phyloP scores from a whole-genome alignment of 2,888 invertebrate genomes.

The Fragum sueziense region DNA sequence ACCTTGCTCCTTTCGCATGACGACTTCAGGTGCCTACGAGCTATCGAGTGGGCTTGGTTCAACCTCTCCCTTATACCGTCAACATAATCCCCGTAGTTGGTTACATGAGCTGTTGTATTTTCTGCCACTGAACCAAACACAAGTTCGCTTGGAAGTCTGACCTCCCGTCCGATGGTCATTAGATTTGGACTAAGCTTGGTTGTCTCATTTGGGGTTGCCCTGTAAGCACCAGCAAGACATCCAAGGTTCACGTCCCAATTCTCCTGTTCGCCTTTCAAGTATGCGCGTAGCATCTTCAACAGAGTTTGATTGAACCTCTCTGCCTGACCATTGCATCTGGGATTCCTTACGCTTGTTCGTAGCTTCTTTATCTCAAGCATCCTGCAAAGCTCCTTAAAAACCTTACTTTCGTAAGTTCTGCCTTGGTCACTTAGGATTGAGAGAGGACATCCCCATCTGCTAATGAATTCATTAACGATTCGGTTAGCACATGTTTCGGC shows the following conservation, averaged over 20 bases:
- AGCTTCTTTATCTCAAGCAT: slow-evolving; percentile 36
- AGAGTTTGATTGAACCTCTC: slow-evolving; percentile 52
- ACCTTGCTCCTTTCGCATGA: slow-evolving; percentile 29
- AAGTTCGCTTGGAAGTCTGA: slow-evolving; percentile 42
- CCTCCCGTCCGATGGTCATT: slow-evolving; percentile 49
- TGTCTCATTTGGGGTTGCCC: slow-evolving; percentile 46
- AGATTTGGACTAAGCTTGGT: slow-evolving; percentile 49
- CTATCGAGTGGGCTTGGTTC: too few relatives aligned
- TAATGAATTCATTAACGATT: slow-evolving; percentile 36
- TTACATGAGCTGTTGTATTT: too few relatives aligned
- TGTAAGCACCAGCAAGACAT: slow-evolving; percentile 53
- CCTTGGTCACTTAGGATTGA: slow-evolving; percentile 40
- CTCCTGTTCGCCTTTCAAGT: slow-evolving; percentile 46
- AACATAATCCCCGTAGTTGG: too few relatives aligned
- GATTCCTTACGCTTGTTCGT: slow-evolving; percentile 45
- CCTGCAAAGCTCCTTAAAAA: slow-evolving; percentile 30
- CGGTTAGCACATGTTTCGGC: slow-evolving; percentile 36
- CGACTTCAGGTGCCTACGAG: too few relatives aligned
- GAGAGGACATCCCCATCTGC: slow-evolving; percentile 41
- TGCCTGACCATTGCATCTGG: slow-evolving; percentile 51
- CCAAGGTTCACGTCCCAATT: slow-evolving; percentile 57
- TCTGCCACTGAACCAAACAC: slow-evolving; percentile 17
- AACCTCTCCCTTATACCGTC: slow-evolving; percentile 17
- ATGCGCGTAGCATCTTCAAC: slow-evolving; percentile 48
- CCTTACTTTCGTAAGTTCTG: slow-evolving; percentile 25